Evolutionary conservation across 2,113 vertebrate species (phyloP), one percentile per base, ranked within the genome.

Genomic region (Bambusicola thoracicus): DNA sequence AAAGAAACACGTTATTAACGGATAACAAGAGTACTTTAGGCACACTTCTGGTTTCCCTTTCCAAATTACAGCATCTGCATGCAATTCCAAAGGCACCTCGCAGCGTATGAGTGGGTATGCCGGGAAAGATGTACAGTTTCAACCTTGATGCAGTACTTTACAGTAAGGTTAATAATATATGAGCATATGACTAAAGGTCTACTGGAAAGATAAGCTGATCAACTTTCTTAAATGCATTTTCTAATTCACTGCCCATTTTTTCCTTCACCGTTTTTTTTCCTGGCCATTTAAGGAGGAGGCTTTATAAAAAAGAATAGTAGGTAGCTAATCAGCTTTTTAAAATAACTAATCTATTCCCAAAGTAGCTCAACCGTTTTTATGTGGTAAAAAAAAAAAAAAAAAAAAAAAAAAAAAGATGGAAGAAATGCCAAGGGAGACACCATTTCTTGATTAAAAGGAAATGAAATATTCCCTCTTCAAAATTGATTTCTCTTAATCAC

Each of bases 121-220:
- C 1, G 0, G 92, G 93, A 94, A 93, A 90, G 41, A 88, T 0
- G 0, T 41, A 73, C 38, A 84, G 29, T 30, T 92, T 82, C 81
- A 89, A 83, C 82, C 81, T 68, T 72, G 84, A 97, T 67, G 85
- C 83, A 93, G 66, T 87, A 65, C 77, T 91, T 95, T 80, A 62
- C 48, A 81, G 66, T 55, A 78, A 89, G 69, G 65, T 96, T 94
- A 97, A 97, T 95, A 95, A 96, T 96, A 93, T 18, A 95, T 96
- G 89, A 94, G 81, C 34, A 61, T 70, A 69, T 1, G 3, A 87
- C 67, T 93, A 51, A 96, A 96, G 70, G 41, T 87, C 81, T 88
- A 43, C 81, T 80, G 93, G 72, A 95, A 95, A 81, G 78, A 91
- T 79, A 93, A 94, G 86, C 69, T 87, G 81, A 95, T 90, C 82